Conservation (phyloP, 2,797 vertebrate species). For the Adrianichthys oophorus region DNA sequence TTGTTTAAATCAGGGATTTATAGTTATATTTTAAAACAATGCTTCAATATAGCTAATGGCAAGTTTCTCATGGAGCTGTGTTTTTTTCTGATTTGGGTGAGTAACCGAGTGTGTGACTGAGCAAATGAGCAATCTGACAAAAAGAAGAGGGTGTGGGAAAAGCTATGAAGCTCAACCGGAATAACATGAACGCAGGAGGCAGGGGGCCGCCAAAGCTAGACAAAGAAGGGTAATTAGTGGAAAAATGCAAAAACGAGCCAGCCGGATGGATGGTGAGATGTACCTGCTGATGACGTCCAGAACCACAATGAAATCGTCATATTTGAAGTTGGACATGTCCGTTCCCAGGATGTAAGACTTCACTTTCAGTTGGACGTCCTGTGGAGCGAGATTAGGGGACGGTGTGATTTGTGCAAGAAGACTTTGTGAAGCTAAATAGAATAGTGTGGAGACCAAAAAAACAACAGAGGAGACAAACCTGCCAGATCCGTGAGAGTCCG, state of each 20-base stretch:
- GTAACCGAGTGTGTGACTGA: background rate
- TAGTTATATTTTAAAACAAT: background rate
- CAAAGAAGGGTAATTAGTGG: slow-evolving; percentile 41
- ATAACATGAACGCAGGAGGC: background rate
- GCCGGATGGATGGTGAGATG: background rate
- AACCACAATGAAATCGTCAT: slow-evolving; percentile 98
- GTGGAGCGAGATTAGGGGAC: slow-evolving; percentile 8
- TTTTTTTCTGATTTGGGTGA: slow-evolving; percentile 6
- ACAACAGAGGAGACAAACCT: slow-evolving; percentile 75
- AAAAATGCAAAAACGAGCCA: slow-evolving; percentile 34
- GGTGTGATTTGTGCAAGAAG: background rate
- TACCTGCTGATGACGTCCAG: slow-evolving; percentile 98
- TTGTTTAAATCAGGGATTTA: background rate
- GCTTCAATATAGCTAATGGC: background rate
- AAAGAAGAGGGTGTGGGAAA: background rate
- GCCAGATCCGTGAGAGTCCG: slow-evolving; percentile 96
- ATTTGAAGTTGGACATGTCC: slow-evolving; percentile 98
- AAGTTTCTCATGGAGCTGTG: background rate
- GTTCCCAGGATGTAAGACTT: slow-evolving; percentile 97
- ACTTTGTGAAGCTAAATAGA: background rate
- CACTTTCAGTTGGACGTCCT: slow-evolving; percentile 98
- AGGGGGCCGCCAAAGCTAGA: background rate
- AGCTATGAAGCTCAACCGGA: background rate
- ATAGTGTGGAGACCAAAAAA: background rate
- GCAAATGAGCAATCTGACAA: background rate